Conservation (phyloP, 1,140 invertebrate species). For the Ladona fulva region DNA sequence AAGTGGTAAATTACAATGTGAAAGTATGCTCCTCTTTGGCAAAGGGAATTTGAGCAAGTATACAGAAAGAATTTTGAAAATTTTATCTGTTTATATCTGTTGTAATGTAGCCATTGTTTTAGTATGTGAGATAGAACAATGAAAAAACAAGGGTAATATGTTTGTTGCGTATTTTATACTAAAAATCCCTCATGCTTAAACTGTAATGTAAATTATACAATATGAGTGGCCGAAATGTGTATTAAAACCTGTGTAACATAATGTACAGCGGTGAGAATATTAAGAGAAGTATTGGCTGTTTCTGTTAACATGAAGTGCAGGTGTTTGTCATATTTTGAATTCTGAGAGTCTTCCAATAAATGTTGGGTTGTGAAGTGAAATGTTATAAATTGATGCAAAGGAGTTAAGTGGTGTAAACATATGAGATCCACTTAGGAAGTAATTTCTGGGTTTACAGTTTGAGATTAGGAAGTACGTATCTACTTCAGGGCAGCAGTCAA, state of each 20-base stretch:
- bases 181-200: background rate
- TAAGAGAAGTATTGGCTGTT: background rate
- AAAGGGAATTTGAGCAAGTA: background rate
- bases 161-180: background rate
- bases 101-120: background rate
- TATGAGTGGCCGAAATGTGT: background rate
- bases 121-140: background rate
- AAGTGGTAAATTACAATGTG: background rate
- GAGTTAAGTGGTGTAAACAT: no score
- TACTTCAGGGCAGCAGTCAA: background rate
- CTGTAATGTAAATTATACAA: background rate
- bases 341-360: slow-evolving; percentile 9
- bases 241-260: background rate
- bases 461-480: background rate
- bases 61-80: background rate
- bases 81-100: background rate
- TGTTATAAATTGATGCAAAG: background rate
- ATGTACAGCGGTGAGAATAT: background rate
- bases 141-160: background rate
- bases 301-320: background rate
- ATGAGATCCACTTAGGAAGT: no score
- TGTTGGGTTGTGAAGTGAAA: background rate
- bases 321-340: slow-evolving; percentile 10
- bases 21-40: background rate
- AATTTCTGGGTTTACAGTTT: background rate